Percentiles rank a stretch among this genome's conserved stretches.
phyloP scores from a whole-genome alignment of 1,140 invertebrate genomes.

The Branchinecta lynchi region DNA sequence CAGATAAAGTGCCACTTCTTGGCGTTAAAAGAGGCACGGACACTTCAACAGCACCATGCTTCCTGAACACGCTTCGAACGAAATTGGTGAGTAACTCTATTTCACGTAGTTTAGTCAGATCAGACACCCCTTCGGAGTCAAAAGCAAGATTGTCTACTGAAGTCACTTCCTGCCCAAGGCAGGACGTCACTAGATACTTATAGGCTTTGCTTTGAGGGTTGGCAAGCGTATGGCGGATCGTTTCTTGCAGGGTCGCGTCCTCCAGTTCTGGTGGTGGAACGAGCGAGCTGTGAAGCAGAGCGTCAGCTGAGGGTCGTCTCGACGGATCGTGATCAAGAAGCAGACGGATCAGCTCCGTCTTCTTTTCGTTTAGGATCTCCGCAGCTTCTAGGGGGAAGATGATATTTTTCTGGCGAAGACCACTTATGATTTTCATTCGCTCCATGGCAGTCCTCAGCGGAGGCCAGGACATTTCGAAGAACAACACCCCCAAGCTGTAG shows the following conservation, averaged over 20 bases:
- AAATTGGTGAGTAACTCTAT: slow-evolving; percentile 29
- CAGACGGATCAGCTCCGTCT: slow-evolving; percentile 43
- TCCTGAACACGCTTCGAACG: slow-evolving; percentile 48
- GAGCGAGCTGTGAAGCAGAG: slow-evolving; percentile 60
- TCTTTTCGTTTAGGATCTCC: slow-evolving; percentile 32
- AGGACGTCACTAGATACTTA: slow-evolving; percentile 52
- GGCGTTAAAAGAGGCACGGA: slow-evolving; percentile 60
- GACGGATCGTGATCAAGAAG: slow-evolving; percentile 68
- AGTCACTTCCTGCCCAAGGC: slow-evolving; percentile 47
- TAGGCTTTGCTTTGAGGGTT: slow-evolving; percentile 67
- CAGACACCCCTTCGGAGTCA: slow-evolving; percentile 39
- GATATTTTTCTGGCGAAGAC: slow-evolving; percentile 48
- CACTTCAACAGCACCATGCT: slow-evolving; percentile 57
- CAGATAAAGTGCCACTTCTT: slow-evolving; percentile 40
- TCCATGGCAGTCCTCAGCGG: slow-evolving; percentile 74
- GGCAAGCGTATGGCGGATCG: slow-evolving; percentile 53
- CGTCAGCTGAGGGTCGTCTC: slow-evolving; percentile 60
- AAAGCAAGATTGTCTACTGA: slow-evolving; percentile 55
- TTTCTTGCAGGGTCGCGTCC: slow-evolving; percentile 58
- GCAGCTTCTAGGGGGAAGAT: slow-evolving; percentile 46
- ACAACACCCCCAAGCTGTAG: slow-evolving; percentile 74
- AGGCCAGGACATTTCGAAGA: slow-evolving; percentile 86
- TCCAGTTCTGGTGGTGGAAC: slow-evolving; percentile 60
- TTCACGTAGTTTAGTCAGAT: slow-evolving; percentile 22
- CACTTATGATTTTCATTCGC: slow-evolving; percentile 53